Conservation (phyloP, 1,140 invertebrate species). For the Hirudo medicinalis region DNA sequence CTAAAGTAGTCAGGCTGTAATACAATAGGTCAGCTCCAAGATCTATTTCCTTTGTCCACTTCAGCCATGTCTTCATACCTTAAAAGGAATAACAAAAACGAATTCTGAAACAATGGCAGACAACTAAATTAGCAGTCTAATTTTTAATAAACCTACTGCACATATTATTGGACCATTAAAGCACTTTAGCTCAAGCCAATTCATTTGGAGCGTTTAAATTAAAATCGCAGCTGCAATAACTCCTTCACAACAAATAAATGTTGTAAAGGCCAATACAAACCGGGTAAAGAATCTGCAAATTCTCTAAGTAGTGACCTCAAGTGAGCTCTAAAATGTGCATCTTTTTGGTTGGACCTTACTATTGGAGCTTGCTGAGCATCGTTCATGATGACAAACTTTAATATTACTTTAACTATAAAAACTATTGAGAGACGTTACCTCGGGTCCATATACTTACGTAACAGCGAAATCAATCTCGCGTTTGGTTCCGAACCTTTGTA, state of each 20-base stretch:
- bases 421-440: too few species aligned
- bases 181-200: too few species aligned
- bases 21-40: neutral
- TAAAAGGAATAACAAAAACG: neutral
- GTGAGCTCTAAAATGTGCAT: constrained; percentile 5
- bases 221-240: neutral
- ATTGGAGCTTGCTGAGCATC: constrained; percentile 1
- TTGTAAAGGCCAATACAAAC: neutral
- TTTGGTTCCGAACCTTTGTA: too few species aligned
- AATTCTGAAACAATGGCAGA: too few species aligned
- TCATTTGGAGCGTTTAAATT: neutral
- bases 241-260: neutral
- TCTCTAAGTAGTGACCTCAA: neutral
- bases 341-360: constrained; percentile 1
- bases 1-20: neutral
- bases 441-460: too few species aligned
- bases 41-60: neutral
- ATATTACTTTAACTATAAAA: too few species aligned
- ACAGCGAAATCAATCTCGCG: too few species aligned
- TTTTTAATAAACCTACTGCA: too few species aligned
- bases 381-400: neutral
- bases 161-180: too few species aligned
- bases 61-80: neutral
- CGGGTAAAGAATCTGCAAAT: neutral
- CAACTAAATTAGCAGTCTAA: too few species aligned